These are phyloP conservation scores for Papilio xuthus DNA, from an alignment of 1,140 invertebrate genomes.

Conservation along the genomic window DNA sequence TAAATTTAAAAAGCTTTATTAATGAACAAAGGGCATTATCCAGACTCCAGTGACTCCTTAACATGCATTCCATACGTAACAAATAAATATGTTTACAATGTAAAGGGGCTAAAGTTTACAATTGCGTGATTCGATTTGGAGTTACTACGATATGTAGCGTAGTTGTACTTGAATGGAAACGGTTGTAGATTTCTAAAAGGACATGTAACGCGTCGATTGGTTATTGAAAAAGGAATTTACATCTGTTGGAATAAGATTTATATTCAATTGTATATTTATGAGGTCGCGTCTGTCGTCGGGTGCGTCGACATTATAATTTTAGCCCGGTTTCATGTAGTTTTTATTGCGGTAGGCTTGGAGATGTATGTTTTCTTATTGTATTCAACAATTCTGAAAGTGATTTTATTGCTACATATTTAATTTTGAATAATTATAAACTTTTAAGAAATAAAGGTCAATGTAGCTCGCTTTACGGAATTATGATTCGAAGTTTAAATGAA, in stretches of 20 bases:
- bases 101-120: slow-evolving; percentile 41
- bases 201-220: slow-evolving; percentile 40
- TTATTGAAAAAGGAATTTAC: slow-evolving; percentile 47
- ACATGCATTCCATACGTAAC: slow-evolving; percentile 48
- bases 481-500: too few species aligned
- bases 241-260: slow-evolving; percentile 41
- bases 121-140: slow-evolving; percentile 29
- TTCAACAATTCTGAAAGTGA: slow-evolving; percentile 58
- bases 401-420: slow-evolving; percentile 47
- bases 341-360: slow-evolving; percentile 77
- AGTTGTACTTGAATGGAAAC: slow-evolving; percentile 62
- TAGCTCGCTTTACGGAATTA: slow-evolving; percentile 21
- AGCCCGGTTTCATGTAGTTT: slow-evolving; percentile 76
- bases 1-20: slow-evolving; percentile 59
- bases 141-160: slow-evolving; percentile 52
- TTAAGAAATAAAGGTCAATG: too few species aligned
- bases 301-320: slow-evolving; percentile 78
- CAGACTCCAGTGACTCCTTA: slow-evolving; percentile 55
- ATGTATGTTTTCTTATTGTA: slow-evolving; percentile 63
- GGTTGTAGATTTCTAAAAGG: slow-evolving; percentile 55
- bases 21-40: slow-evolving; percentile 67
- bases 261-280: slow-evolving; percentile 50
- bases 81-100: slow-evolving; percentile 48
- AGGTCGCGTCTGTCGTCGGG: slow-evolving; percentile 55
- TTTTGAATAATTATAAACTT: too few species aligned